Evolutionary conservation across 1,140 invertebrate genomes (phyloP).

Genomic region (Mercenaria mercenaria): DNA sequence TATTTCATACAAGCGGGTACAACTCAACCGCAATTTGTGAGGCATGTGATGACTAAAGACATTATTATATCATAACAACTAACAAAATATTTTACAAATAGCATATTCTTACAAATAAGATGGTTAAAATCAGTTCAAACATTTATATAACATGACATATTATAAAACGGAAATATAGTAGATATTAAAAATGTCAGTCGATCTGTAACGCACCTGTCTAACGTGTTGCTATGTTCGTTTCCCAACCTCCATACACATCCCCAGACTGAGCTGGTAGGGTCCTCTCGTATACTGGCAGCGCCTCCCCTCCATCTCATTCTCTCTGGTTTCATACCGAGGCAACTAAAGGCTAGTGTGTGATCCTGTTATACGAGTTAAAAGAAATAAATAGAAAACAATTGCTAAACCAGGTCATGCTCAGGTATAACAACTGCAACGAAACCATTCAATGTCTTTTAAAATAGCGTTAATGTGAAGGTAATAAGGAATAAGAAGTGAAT

Average conservation of each 20-base stretch:
- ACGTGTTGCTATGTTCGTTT: background rate
- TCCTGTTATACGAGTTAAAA: background rate
- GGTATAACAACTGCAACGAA: background rate
- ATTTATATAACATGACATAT: too few species aligned
- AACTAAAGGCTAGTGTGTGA: slow-evolving; percentile 12
- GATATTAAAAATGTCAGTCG: too few species aligned
- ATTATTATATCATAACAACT: too few species aligned
- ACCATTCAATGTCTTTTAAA: background rate
- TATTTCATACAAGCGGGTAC: too few species aligned
- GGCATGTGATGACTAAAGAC: too few species aligned
- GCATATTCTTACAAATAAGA: too few species aligned
- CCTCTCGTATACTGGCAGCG: slow-evolving; percentile 8
- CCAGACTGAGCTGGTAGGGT: slow-evolving; percentile 1
- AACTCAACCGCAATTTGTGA: too few species aligned
- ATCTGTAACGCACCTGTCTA: slow-evolving; percentile 47
- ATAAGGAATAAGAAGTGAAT: background rate
- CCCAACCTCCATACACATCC: slow-evolving; percentile 50
- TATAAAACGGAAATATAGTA: too few species aligned
- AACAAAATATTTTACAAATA: too few species aligned
- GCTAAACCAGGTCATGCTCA: background rate
- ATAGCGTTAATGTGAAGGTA: background rate
- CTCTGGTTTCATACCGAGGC: slow-evolving; percentile 3
- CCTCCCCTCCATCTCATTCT: slow-evolving; percentile 26
- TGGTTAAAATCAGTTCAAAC: too few species aligned
- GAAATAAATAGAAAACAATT: background rate